phyloP scores from a whole-genome alignment of 2,888 invertebrate genomes.

The Athalia cordata region DNA sequence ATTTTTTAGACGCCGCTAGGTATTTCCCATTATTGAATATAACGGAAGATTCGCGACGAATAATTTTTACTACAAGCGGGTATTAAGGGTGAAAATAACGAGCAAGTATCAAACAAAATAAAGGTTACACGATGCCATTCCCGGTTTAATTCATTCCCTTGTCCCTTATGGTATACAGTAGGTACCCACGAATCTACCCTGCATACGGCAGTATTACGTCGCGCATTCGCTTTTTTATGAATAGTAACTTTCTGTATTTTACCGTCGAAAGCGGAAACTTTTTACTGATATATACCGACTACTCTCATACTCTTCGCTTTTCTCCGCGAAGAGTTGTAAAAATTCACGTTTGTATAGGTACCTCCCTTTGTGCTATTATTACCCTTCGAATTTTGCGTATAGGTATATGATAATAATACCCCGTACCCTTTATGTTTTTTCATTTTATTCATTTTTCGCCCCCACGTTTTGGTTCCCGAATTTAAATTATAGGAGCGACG shows the following conservation, averaged over 20 bases:
- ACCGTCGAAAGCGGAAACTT: constrained; percentile 52
- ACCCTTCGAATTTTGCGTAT: constrained; percentile 24
- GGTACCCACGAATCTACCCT: no score
- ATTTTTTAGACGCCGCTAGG: background rate
- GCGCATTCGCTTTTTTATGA: constrained; percentile 45
- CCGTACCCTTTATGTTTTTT: background rate
- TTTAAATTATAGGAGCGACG: no score
- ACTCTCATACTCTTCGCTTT: background rate
- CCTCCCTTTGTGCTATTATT: constrained; percentile 49
- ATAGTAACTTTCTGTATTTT: constrained; percentile 46
- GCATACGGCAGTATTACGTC: constrained; percentile 27
- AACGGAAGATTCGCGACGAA: constrained; percentile 40
- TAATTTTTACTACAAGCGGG: constrained; percentile 13
- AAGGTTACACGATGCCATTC: constrained; percentile 45
- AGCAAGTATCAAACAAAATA: constrained; percentile 42
- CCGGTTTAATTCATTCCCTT: constrained; percentile 45
- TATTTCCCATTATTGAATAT: constrained; percentile 4
- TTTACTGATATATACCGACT: constrained; percentile 48
- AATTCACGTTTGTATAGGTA: constrained; percentile 52
- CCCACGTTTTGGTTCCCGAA: no score
- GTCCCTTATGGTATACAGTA: constrained; percentile 20
- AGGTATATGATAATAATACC: constrained; percentile 14
- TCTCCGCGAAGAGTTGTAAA: constrained; percentile 53
- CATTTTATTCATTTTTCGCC: no score
- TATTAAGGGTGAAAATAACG: constrained; percentile 32